A percentile compares a stretch with the other conserved stretches of the same genome.
Conservation (phyloP, 2,113 vertebrate species). For the Toxotes jaculatrix region DNA sequence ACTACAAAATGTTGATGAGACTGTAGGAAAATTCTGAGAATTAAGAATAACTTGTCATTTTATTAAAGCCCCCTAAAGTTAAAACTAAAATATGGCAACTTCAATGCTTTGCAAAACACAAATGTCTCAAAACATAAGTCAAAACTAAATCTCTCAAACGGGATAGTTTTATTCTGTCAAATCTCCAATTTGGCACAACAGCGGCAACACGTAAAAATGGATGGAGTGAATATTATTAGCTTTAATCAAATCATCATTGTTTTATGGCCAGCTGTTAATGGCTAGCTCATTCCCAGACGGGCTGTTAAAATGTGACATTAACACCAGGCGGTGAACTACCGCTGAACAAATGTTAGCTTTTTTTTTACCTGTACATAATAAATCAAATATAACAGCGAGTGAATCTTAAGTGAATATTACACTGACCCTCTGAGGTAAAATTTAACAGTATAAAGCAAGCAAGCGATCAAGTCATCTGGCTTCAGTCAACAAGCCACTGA, state of each 20-base stretch:
- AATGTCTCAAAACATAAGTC: neutral
- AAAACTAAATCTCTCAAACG: neutral
- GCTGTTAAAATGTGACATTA: slow-evolving; percentile 28
- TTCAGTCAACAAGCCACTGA: neutral
- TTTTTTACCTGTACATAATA: neutral
- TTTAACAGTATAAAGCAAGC: neutral
- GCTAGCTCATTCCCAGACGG: slow-evolving; percentile 4
- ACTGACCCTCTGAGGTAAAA: neutral
- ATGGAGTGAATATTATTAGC: slow-evolving; percentile 33
- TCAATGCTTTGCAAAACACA: neutral
- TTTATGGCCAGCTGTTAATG: slow-evolving; percentile 51
- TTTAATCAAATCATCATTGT: slow-evolving; percentile 46
- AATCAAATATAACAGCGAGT: neutral
- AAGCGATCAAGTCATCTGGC: neutral
- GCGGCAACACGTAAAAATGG: neutral
- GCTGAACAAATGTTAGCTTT: neutral
- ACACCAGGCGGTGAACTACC: neutral
- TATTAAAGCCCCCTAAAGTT: neutral
- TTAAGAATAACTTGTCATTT: neutral
- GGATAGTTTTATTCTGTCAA: neutral
- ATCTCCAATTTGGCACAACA: neutral
- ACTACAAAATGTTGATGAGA: neutral
- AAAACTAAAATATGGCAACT: neutral
- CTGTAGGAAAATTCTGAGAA: neutral
- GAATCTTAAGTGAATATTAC: neutral